Percentiles rank a stretch among this genome's conserved stretches.
These are phyloP conservation scores for Podocnemis expansa DNA, from an alignment of 2,113 vertebrate genomes.

Conservation along the genomic window DNA sequence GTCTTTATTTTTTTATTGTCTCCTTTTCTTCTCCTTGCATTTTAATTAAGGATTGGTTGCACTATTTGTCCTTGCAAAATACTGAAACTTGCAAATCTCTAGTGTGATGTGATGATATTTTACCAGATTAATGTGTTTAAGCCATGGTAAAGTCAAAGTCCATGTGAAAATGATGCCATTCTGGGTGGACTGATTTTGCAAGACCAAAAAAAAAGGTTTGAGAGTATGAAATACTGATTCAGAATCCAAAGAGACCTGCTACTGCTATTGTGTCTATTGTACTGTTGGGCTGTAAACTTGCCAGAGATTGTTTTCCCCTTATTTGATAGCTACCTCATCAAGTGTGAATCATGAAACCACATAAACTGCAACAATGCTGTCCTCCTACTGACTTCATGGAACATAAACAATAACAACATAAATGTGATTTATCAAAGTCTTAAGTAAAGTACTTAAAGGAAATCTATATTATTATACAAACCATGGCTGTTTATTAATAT, in stretches of 20 bases:
- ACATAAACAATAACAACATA: constrained; percentile 78
- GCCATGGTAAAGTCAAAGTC: neutral
- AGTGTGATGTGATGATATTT: neutral
- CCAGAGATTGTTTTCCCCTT: constrained; percentile 5
- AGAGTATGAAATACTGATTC: constrained; percentile 26
- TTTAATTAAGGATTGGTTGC: neutral
- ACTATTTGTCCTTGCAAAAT: neutral
- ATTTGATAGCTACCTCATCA: constrained; percentile 55
- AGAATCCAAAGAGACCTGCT: constrained; percentile 29
- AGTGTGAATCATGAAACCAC: constrained; percentile 77
- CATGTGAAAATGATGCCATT: neutral
- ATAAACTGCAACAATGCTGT: constrained; percentile 58
- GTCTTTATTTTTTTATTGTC: neutral
- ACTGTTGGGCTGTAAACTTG: neutral
- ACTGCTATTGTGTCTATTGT: neutral
- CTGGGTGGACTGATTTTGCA: constrained; percentile 12
- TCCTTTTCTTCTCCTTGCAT: neutral
- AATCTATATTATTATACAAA: constrained; percentile 80
- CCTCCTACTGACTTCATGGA: constrained; percentile 71
- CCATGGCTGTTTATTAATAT: constrained; percentile 69
- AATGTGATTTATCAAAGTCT: constrained; percentile 71
- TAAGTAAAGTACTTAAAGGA: constrained; percentile 78
- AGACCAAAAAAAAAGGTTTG: constrained; percentile 43
- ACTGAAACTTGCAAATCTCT: neutral
- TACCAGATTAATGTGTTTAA: neutral